Evolutionary conservation across 2,113 vertebrate genomes (phyloP), one percentile per base, ranked within the genome.

Genomic region (Proterorhinus semilunaris): DNA sequence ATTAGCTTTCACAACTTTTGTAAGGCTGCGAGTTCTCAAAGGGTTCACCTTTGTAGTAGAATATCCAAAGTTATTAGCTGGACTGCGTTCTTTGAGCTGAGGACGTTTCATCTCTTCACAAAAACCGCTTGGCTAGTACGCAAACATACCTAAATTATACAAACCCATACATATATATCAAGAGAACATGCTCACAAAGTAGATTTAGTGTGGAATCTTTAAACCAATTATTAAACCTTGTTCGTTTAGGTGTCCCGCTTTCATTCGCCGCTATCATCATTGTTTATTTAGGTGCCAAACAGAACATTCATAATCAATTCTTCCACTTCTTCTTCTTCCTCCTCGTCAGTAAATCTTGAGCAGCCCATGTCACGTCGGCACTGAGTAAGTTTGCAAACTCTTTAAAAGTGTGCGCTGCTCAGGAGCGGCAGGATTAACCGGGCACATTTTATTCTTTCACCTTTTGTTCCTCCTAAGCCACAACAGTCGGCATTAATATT

Each of bases 401-500:
- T 61, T 61, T 44, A 61, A 61, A 61, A 61, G 36, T 61, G 13
- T 7, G 58, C 13, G 65, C 81, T 67, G 74, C 81, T 83, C 83
- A 75, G 87, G 83, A 88, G 50, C 71, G 59, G 59, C 77, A 83
- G 85, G 84, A 91, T 89, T 90, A 88, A 73, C 72, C 81, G 71
- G 83, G 85, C 78, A 78, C 77, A 83, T 27, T 52, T 47, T 73
- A 83, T 80, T 86, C 75, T 66, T 65, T 87, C 84, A 82, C 83
- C 86, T 89, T 55, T 91, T 88, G 83, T 85, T 88, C 53, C 83
- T 84, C 74, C 6, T 3, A 51, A 36, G 68, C 12, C 42, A 54
- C 75, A 68, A 88, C 74, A 55, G 69, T 53, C 68, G 52, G 52
- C 65, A 90, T 91, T 90, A 86, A 72, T 76, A 91, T 91, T 90